Percentiles rank a stretch among this genome's conserved stretches.
phyloP scores from a whole-genome alignment of 2,888 invertebrate genomes.

The Thysanoteuthis rhombus region DNA sequence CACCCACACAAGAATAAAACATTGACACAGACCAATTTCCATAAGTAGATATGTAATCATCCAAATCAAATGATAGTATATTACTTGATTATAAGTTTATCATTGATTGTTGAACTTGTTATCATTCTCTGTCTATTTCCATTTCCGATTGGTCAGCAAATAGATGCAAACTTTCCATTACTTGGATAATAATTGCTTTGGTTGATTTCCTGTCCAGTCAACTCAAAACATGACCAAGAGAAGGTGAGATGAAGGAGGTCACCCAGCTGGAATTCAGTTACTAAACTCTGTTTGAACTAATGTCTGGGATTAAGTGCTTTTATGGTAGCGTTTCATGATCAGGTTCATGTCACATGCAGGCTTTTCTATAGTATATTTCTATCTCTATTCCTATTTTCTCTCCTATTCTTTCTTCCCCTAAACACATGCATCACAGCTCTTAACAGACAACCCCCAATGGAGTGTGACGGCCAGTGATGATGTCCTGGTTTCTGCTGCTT shows the following conservation, averaged over 20 bases:
- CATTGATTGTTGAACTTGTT: neutral
- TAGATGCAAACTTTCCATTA: neutral
- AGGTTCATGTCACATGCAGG: no score
- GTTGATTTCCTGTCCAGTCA: neutral
- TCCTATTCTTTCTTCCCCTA: no score
- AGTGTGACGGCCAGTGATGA: no score
- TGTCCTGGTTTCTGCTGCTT: no score
- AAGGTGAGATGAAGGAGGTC: neutral
- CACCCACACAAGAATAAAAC: neutral
- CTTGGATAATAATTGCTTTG: neutral
- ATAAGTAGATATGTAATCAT: neutral
- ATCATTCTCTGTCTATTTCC: neutral
- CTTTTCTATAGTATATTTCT: no score
- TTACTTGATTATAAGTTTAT: neutral
- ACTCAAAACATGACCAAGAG: neutral
- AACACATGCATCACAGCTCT: no score
- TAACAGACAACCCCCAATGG: no score
- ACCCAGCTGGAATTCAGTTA: neutral
- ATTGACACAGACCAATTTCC: neutral
- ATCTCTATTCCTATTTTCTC: no score
- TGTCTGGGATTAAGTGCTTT: neutral
- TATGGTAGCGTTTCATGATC: neutral
- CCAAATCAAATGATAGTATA: neutral
- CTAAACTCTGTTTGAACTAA: neutral
- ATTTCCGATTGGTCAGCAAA: constrained; percentile 12